phyloP scores from a whole-genome alignment of 1,140 invertebrate genomes.

The Penaeus indicus region DNA sequence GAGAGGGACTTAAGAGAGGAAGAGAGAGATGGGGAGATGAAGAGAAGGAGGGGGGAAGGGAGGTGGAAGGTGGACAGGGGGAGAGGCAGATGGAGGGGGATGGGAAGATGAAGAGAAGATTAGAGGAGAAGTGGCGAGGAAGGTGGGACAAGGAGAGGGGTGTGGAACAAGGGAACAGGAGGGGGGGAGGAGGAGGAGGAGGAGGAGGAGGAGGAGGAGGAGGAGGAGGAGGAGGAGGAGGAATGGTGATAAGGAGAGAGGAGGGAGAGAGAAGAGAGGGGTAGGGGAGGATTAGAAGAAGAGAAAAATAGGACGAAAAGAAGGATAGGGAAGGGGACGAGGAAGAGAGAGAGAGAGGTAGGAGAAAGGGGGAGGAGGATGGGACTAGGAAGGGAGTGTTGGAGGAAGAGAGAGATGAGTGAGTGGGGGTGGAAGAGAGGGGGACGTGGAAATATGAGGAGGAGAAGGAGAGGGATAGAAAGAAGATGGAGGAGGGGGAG shows the following conservation, averaged over 20 bases:
- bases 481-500: no score
- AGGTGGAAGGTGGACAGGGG: no score
- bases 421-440: background rate
- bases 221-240: background rate
- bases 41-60: no score
- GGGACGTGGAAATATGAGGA: no score
- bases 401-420: background rate
- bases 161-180: background rate
- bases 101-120: no score
- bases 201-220: background rate
- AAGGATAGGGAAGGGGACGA: background rate
- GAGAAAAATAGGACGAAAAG: background rate
- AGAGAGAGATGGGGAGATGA: no score
- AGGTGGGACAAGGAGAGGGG: no score
- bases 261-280: background rate
- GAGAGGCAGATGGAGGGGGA: no score
- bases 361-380: background rate
- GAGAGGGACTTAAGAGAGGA: no score
- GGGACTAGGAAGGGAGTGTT: background rate
- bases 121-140: no score
- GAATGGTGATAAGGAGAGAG: background rate
- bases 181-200: background rate
- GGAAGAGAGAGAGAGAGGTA: background rate
- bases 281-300: background rate
- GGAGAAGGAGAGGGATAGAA: no score